phyloP scores from a whole-genome alignment of 92 coral and sea anemone genomes.

The Diadumene lineata region DNA sequence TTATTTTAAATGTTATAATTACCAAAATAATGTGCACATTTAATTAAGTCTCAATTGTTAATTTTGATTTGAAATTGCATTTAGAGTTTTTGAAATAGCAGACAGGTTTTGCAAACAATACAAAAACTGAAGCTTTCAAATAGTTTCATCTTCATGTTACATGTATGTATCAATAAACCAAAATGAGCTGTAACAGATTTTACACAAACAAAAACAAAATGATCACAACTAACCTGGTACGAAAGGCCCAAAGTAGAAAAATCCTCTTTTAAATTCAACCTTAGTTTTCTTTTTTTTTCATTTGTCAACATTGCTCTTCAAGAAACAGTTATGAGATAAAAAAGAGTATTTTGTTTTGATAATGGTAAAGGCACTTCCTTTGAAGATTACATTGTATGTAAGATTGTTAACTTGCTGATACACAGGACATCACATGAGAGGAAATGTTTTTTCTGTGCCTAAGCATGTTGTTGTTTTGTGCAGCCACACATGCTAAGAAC shows the following conservation, averaged over 20 bases:
- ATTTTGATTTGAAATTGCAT: too few relatives aligned
- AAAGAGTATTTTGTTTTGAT: not conserved
- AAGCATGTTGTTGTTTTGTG: not conserved
- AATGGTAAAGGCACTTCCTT: not conserved
- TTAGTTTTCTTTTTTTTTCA: not conserved
- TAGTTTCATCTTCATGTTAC: too few relatives aligned
- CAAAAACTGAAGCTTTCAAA: too few relatives aligned
- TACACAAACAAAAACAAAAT: not conserved
- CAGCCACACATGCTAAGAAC: not conserved
- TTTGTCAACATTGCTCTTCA: not conserved
- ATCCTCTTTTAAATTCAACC: too few relatives aligned
- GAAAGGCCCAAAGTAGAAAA: too few relatives aligned
- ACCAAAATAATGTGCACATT: too few relatives aligned
- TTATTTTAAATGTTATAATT: too few relatives aligned
- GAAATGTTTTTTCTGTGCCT: not conserved
- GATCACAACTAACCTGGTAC: not conserved
- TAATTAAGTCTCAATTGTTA: too few relatives aligned
- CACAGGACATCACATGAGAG: conserved; percentile 4
- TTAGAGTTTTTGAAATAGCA: too few relatives aligned
- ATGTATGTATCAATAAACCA: not conserved
- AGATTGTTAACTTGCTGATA: not conserved
- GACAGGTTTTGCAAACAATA: too few relatives aligned
- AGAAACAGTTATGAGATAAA: not conserved
- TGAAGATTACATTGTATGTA: not conserved
- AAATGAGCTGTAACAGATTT: conserved; percentile 2